Evolutionary conservation across 2,797 vertebrate species (phyloP), one percentile per base, ranked within the genome.

Genomic region (Phaenicophaeus curvirostris): DNA sequence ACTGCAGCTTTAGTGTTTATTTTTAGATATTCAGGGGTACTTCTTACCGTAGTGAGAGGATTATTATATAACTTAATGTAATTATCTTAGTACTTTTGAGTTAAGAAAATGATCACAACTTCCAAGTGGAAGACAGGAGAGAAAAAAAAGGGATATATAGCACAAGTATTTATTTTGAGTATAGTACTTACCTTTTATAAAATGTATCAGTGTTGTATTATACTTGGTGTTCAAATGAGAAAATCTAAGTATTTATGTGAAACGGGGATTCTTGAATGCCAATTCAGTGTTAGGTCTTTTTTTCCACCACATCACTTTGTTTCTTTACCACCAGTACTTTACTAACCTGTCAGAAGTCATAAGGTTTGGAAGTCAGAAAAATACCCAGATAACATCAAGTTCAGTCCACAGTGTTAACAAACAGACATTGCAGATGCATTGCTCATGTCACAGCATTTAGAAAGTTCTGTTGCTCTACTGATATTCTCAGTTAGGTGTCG

Each of bases 341-440:
- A 5, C 27, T 65, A 27, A 83, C 19, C 8, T 93, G 11, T 65
- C 51, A 66, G 42, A 48, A 82, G 17, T 57, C 31, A 6, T 30
- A 61, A 55, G 39, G 33, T 76, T 88, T 71, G 23, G 15, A 48
- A n/a, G 14, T 54, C 9, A 51, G 61, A 41, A 80, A 50, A 61
- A 74, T 44, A 51, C 42, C 12, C 13, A 44, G 7, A 2, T 53
- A 51, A 30, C 2, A 5, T 31, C 9, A 42, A 28, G 9, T 69
- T 69, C 39, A 31, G 24, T 55, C 48, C 9, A 18, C 20, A 46
- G 23, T 0, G 0, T 51, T 69, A n/a, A 48, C 0, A 2, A 9
- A 13, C 24, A 51, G 35, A 37, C 5, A 10, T 66, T 3, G 1
- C 5, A 66, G 46, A 55, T 33, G 18, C 23, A 12, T 31, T 76